A percentile compares a stretch with the other conserved stretches of the same genome.
These are phyloP conservation scores for Bubo bubo DNA, from an alignment of 2,113 vertebrate genomes.

Conservation along the genomic window DNA sequence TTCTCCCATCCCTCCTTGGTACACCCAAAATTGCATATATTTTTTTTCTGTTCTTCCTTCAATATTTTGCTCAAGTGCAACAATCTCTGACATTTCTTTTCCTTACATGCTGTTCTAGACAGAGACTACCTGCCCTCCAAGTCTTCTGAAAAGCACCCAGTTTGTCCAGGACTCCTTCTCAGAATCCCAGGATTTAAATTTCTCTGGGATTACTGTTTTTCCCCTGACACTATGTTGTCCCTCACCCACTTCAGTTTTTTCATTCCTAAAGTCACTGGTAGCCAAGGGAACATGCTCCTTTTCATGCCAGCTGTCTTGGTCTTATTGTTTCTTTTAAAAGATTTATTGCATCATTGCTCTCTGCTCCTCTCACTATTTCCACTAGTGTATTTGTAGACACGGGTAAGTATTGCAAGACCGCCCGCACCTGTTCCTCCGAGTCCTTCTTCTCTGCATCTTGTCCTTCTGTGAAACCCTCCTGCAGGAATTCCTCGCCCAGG, in stretches of 20 bases:
- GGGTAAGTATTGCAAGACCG: conserved; percentile 11
- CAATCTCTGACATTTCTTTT: background rate
- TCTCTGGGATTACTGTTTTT: background rate
- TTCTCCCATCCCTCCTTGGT: background rate
- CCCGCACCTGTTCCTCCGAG: conserved; percentile 58
- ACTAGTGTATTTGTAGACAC: conserved; percentile 37
- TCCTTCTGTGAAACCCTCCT: conserved; percentile 38
- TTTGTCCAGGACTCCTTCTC: background rate
- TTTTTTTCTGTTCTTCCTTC: background rate
- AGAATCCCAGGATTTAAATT: background rate
- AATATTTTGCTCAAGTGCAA: background rate
- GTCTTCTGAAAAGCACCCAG: background rate
- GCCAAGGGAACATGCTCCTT: conserved; percentile 48
- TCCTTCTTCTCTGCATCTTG: conserved; percentile 44
- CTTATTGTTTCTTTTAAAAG: conserved; percentile 70
- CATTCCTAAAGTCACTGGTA: conserved; percentile 32
- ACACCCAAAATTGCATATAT: background rate
- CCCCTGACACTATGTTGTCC: background rate
- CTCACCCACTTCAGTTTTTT: background rate
- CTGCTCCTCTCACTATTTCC: conserved; percentile 62
- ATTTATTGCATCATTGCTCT: conserved; percentile 57
- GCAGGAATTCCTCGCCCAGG: conserved; percentile 37
- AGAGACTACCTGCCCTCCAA: background rate
- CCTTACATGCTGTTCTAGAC: background rate
- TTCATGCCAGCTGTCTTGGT: conserved; percentile 50